These are phyloP conservation scores for Tenebrosternarchus preto DNA, from an alignment of 2,113 vertebrate species.

Conservation along the genomic window DNA sequence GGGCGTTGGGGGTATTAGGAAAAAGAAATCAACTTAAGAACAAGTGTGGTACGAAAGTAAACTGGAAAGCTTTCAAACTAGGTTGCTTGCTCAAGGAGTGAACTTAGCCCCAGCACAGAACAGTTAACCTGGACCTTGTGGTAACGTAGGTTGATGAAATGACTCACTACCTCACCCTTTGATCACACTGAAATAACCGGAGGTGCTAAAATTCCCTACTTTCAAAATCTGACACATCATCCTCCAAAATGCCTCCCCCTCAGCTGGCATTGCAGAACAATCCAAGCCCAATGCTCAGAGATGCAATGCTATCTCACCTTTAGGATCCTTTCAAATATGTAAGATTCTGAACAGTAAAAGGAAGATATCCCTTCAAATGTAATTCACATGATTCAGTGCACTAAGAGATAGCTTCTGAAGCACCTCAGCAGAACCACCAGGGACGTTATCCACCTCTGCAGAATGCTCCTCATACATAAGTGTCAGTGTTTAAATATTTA, in stretches of 20 bases:
- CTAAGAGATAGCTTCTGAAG: background rate
- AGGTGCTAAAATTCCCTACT: slow-evolving; percentile 42
- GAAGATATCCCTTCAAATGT: background rate
- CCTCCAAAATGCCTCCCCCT: slow-evolving; percentile 43
- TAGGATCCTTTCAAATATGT: slow-evolving; percentile 13
- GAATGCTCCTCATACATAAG: slow-evolving; percentile 3
- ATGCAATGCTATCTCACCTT: slow-evolving; percentile 33
- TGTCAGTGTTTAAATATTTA: slow-evolving; percentile 42
- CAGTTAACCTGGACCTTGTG: slow-evolving; percentile 28
- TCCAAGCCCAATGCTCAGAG: slow-evolving; percentile 18
- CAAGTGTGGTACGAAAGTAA: slow-evolving; percentile 5
- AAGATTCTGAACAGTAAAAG: background rate
- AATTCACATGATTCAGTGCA: background rate
- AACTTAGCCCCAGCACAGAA: slow-evolving; percentile 35
- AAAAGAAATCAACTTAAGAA: background rate
- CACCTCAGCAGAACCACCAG: background rate
- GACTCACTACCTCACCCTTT: slow-evolving; percentile 46
- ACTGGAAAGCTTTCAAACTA: slow-evolving; percentile 26
- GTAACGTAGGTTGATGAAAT: slow-evolving; percentile 46
- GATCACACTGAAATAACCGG: slow-evolving; percentile 50
- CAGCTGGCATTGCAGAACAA: slow-evolving; percentile 19
- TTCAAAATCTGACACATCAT: slow-evolving; percentile 37
- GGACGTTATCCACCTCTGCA: background rate
- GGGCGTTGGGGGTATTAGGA: background rate
- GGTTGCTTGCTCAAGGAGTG: slow-evolving; percentile 33